Evolutionary conservation across 1,140 invertebrate genomes (phyloP).

Genomic region (Procambarus clarkii): DNA sequence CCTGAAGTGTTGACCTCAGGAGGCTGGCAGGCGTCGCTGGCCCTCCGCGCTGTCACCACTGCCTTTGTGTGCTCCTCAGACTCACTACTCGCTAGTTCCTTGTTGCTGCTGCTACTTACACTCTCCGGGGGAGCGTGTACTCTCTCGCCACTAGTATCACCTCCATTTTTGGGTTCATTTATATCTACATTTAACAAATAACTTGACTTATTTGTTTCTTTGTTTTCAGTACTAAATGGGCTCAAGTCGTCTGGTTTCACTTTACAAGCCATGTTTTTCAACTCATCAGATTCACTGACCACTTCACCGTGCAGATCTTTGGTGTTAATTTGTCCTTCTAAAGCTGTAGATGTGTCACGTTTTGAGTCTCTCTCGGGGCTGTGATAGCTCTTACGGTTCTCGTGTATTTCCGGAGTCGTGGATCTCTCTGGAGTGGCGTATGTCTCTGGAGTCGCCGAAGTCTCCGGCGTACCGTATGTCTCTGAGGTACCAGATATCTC

Average conservation of each 20-base stretch:
- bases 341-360: not conserved
- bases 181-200: not conserved
- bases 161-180: not conserved
- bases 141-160: not conserved
- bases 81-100: not conserved
- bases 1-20: not conserved
- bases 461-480: no score
- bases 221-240: not conserved
- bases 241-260: not conserved
- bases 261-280: not conserved
- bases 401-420: no score
- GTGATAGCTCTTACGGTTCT: no score
- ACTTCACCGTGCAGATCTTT: not conserved
- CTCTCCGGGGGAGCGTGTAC: not conserved
- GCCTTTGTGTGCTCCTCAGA: not conserved
- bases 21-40: not conserved
- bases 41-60: not conserved
- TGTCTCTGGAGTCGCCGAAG: no score
- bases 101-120: not conserved
- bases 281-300: not conserved
- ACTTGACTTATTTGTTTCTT: not conserved
- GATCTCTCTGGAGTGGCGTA: no score
- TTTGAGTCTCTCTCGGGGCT: no score
- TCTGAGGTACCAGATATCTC: no score
- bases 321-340: not conserved